Conservation (phyloP, 2,888 invertebrate species). For the Rhagophthalmus giganteus region DNA sequence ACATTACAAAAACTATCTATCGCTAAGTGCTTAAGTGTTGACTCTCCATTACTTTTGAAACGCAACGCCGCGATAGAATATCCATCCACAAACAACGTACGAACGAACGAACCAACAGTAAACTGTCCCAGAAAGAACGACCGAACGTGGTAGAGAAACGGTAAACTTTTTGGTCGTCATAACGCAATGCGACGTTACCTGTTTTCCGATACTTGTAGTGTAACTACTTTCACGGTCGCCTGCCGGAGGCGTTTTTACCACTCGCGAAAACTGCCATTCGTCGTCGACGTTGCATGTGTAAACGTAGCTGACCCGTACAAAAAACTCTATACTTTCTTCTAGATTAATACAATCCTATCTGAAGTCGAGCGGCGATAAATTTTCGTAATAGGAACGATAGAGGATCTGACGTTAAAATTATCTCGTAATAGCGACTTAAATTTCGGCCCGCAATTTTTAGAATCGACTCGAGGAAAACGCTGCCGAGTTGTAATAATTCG, state of each 20-base stretch:
- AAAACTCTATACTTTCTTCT: slow-evolving; percentile 8
- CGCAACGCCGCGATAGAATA: too few relatives aligned
- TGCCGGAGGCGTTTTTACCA: slow-evolving; percentile 7
- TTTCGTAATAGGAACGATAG: slow-evolving; percentile 17
- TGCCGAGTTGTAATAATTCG: too few relatives aligned
- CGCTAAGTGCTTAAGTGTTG: too few relatives aligned
- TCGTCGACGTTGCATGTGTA: slow-evolving; percentile 3
- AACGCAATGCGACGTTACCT: slow-evolving; percentile 19
- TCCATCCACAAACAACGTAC: too few relatives aligned
- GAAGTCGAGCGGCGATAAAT: slow-evolving; percentile 11
- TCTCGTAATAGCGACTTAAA: slow-evolving; percentile 1
- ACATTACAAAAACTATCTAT: too few relatives aligned
- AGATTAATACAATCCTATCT: slow-evolving; percentile 7
- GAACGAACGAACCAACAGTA: slow-evolving; percentile 25
- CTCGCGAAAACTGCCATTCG: background rate
- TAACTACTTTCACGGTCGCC: slow-evolving; percentile 17
- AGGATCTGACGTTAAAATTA: slow-evolving; percentile 7
- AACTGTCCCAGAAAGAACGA: slow-evolving; percentile 30
- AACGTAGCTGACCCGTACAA: too few relatives aligned
- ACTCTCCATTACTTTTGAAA: too few relatives aligned
- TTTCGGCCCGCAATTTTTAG: slow-evolving; percentile 5
- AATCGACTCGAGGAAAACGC: too few relatives aligned
- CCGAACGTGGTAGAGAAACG: slow-evolving; percentile 13
- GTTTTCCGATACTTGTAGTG: slow-evolving; percentile 9
- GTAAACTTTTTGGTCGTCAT: slow-evolving; percentile 16